Evolutionary conservation across 2,113 vertebrate genomes (phyloP).

Genomic region (Martes martes): DNA sequence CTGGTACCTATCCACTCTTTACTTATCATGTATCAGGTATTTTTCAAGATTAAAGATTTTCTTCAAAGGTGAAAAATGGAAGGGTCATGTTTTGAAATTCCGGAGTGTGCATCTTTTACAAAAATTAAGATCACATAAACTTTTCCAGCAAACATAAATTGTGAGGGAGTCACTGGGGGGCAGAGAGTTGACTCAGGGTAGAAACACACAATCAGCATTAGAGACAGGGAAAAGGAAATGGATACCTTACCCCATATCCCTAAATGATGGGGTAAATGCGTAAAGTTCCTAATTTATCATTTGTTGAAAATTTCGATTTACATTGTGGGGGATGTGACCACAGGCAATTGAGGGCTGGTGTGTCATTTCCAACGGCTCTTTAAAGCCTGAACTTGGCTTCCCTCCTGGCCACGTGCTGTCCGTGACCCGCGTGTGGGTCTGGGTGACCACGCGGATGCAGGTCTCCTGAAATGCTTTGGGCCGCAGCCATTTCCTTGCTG

Average conservation of each 20-base stretch:
- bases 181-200: neutral
- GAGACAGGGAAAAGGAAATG: neutral
- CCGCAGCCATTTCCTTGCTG: conserved; percentile 78
- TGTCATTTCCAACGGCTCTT: neutral
- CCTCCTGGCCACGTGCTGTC: neutral
- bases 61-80: neutral
- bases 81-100: neutral
- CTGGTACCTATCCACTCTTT: neutral
- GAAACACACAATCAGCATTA: neutral
- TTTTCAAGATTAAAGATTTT: neutral
- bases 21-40: neutral
- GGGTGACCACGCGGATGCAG: neutral
- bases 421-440: neutral
- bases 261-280: neutral
- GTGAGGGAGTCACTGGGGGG: neutral
- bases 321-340: too few relatives aligned
- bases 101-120: neutral
- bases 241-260: neutral
- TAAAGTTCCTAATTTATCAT: neutral
- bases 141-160: neutral
- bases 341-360: neutral
- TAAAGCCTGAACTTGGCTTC: conserved; percentile 7
- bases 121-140: neutral
- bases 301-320: neutral
- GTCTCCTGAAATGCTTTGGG: conserved; percentile 68